Percentiles rank a stretch among this genome's conserved stretches.
These are phyloP conservation scores for Peromyscus polionotus DNA, from an alignment of 2,113 vertebrate genomes.

Conservation along the genomic window DNA sequence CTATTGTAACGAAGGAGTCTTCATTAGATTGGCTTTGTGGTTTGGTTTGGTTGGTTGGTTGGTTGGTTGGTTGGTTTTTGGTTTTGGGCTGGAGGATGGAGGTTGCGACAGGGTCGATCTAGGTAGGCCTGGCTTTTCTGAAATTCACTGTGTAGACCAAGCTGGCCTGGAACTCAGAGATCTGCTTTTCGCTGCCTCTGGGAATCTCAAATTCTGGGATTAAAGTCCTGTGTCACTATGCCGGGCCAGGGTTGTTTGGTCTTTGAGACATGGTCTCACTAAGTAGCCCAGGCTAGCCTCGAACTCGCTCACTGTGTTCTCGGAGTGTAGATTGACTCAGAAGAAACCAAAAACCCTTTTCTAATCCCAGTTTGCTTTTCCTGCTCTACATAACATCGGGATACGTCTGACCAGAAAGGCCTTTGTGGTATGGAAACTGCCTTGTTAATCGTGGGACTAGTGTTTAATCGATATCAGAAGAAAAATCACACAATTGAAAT, in stretches of 20 bases:
- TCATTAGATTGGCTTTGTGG: background rate
- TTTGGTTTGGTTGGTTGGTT: background rate
- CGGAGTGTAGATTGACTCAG: background rate
- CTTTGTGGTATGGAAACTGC: background rate
- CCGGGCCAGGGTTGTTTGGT: background rate
- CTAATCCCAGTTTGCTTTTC: background rate
- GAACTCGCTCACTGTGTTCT: no score
- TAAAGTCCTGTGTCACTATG: background rate
- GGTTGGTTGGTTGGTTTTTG: background rate
- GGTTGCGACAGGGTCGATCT: background rate
- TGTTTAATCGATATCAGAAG: background rate
- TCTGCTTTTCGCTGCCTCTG: background rate
- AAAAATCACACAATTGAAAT: conserved; percentile 14
- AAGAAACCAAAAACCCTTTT: background rate
- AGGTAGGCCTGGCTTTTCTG: background rate
- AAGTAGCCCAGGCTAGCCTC: no score
- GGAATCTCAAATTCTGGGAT: background rate
- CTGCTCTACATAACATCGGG: background rate
- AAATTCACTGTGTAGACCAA: background rate
- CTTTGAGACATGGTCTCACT: background rate
- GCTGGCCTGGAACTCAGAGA: background rate
- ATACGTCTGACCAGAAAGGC: background rate
- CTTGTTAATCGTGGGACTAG: conserved; percentile 6
- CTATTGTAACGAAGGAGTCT: background rate
- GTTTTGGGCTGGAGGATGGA: background rate